Evolutionary conservation across 2,113 vertebrate genomes (phyloP).

Genomic region (Oryzias celebensis): DNA sequence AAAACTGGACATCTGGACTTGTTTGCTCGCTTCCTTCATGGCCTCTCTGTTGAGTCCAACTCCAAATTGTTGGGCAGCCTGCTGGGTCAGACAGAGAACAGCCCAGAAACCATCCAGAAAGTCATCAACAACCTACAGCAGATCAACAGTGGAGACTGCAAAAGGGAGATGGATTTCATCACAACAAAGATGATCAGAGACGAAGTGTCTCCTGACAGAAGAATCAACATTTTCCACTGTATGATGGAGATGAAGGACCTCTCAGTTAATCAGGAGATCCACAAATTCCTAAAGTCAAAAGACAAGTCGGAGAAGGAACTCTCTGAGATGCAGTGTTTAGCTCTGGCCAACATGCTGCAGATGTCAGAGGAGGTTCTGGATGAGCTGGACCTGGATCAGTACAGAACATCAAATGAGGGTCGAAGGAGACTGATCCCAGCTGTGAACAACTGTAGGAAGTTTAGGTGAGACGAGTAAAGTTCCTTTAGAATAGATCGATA

Average conservation of each 20-base stretch:
- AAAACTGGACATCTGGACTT: background rate
- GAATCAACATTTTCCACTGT: no score
- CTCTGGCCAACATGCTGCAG: background rate
- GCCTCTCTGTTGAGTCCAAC: background rate
- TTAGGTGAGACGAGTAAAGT: background rate
- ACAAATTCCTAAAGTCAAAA: no score
- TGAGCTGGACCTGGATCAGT: background rate
- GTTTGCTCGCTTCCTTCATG: background rate
- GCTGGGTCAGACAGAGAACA: background rate
- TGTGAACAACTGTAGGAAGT: background rate
- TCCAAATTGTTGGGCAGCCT: background rate
- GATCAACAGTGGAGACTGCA: background rate
- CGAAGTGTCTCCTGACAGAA: background rate
- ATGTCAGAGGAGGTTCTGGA: slow-evolving; percentile 1
- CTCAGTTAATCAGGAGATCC: background rate
- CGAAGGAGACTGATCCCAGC: background rate
- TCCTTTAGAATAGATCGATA: no score
- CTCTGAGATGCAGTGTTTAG: background rate
- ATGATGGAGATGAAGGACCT: no score
- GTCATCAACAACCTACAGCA: background rate
- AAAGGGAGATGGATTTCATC: no score
- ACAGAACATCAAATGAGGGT: background rate
- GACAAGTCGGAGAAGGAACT: background rate
- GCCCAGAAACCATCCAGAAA: background rate
- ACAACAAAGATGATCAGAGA: background rate